Evolutionary conservation across 1,140 invertebrate genomes (phyloP).

Genomic region (Drosophila mauritiana): DNA sequence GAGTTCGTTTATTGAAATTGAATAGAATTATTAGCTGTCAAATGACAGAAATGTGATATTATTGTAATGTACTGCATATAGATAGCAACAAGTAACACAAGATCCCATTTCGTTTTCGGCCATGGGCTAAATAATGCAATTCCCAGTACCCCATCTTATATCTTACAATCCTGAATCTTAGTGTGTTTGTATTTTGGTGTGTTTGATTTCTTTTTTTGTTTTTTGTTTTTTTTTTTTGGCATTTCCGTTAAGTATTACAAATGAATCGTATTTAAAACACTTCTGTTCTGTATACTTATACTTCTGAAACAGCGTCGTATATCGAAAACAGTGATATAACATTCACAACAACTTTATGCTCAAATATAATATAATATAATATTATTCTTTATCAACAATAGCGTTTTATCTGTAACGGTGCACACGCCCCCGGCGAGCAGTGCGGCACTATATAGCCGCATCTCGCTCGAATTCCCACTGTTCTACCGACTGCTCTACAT

Average conservation of each 20-base stretch:
- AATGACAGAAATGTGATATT: constrained; percentile 63
- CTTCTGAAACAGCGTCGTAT: constrained; percentile 56
- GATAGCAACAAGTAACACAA: constrained; percentile 79
- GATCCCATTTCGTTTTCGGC: constrained; percentile 28
- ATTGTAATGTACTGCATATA: constrained; percentile 64
- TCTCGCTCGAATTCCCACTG: constrained; percentile 6
- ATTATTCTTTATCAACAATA: constrained; percentile 23
- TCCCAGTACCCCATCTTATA: constrained; percentile 5
- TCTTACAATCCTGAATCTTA: constrained; percentile 12
- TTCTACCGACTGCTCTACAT: constrained; percentile 13
- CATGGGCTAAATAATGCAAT: constrained; percentile 34
- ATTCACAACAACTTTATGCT: constrained; percentile 74
- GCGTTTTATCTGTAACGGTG: constrained; percentile 17
- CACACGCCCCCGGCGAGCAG: constrained; percentile 7
- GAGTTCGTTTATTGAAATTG: constrained; percentile 74
- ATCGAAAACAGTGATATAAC: constrained; percentile 80
- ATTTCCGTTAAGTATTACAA: constrained; percentile 45
- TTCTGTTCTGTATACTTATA: constrained; percentile 31
- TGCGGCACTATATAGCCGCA: constrained; percentile 1
- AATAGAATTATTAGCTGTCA: constrained; percentile 77
- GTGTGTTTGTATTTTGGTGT: constrained; percentile 2
- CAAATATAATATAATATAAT: constrained; percentile 25
- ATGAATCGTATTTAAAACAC: constrained; percentile 45
- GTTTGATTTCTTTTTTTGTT: neutral
- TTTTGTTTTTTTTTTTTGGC: constrained; percentile 23